Base-by-base conservation (phyloP, 2,797 vertebrate species). In the Squalus acanthias region DNA sequence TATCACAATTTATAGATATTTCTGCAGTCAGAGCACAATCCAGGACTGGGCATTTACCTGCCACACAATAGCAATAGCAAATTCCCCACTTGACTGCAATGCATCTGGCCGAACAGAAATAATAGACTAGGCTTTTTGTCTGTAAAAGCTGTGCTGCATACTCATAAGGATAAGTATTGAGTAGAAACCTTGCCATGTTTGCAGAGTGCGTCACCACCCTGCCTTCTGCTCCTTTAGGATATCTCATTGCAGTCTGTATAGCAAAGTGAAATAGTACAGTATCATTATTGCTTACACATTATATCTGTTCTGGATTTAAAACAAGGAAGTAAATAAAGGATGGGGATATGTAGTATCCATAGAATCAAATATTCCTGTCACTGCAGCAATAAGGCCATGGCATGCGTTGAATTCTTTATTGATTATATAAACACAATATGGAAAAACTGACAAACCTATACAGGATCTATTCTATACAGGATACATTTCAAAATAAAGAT, bases 81-180 rank as follows among this genome's bases (percentile, higher is more conserved):
- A 93, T 69, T 93, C 24, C n/a, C n/a, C 91, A 67, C 63, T 69
- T 93, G 91, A 93, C 65, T 93, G n/a, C n/a, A 93, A 24, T 22
- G 3, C 65, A 93, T 39, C 17, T 93, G 91, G 63, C 22, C n/a
- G n/a, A 7, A 60, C 29, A 63, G 57, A 91, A 63, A 57, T 60
- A 29, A 46, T 22, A 93, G 63, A 24, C 63, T 9, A 67, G 20
- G 2, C 20, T 22, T 39, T 67, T 93, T 22, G n/a, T 82, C 79
- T 17, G 89, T 22, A 39, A 93, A 67, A 39, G 33, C 91, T 67
- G 33, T 93, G 91, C 91, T 93, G 63, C n/a, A 67, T 69, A n/a
- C 5, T 93, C 63, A 93, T 67, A n/a, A 69, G 60, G 65, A 69
- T n/a, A 63, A 10, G n/a, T 46, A 69, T 67, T 39, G 46, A 39